These are phyloP conservation scores for Chymomyza caudatula DNA, from an alignment of 2,888 invertebrate species.

Conservation along the genomic window DNA sequence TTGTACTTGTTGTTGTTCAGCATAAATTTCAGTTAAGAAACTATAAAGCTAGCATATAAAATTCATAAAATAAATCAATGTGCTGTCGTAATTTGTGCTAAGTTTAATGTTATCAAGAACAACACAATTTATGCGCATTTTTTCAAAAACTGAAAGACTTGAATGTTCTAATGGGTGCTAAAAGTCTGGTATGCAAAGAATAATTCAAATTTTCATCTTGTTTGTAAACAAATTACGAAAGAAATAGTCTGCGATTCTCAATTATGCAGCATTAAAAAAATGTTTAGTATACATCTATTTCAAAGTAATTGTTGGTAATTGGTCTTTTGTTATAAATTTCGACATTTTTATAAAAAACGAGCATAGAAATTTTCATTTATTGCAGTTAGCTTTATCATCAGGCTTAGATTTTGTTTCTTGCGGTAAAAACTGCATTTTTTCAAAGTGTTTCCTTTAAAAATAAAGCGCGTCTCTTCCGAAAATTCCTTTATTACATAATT, in stretches of 20 bases:
- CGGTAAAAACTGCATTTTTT: no score
- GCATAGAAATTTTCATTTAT: no score
- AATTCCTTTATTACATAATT: no score
- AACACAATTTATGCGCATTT: neutral
- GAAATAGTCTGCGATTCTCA: no score
- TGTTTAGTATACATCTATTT: neutral
- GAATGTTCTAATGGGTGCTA: neutral
- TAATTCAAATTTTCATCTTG: neutral
- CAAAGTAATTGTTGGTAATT: neutral
- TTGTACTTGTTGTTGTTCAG: conserved; percentile 8
- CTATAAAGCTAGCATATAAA: conserved; percentile 25
- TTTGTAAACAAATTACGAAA: neutral
- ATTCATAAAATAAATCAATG: conserved; percentile 39
- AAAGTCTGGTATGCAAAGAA: neutral
- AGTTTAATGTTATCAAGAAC: conserved; percentile 40
- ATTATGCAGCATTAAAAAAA: neutral
- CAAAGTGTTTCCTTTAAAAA: no score
- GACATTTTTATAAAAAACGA: no score
- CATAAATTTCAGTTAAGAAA: conserved; percentile 39
- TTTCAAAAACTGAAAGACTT: neutral
- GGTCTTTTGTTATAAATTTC: no score
- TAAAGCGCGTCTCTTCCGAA: no score
- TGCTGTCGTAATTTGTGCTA: conserved; percentile 48
- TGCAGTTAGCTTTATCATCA: no score
- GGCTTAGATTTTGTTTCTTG: no score